Evolutionary conservation across 2,113 vertebrate species (phyloP), one percentile per base, ranked within the genome.

Genomic region (Heterochromis multidens): DNA sequence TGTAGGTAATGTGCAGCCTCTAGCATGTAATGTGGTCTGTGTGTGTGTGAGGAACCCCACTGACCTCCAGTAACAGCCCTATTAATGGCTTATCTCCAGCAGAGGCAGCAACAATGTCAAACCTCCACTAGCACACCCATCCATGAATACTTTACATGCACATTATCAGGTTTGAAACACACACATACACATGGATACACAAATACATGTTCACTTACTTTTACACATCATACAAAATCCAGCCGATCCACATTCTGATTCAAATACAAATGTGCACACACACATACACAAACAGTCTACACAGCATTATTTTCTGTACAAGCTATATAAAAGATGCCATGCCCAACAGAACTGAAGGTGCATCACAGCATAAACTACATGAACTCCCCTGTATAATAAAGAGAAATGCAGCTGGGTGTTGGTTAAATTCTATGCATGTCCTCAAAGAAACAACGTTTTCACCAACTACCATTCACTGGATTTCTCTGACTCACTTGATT

Each of bases 1-100:
- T 70, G 84, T 82, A 82, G 90, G 49, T 94, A 93, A 94, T 92
- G 88, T 90, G 92, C 78, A 92, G 89, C 85, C 88, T 89, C 87
- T 81, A 78, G 91, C 86, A 90, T 92, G 90, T 87, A 82, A 87
- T 91, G 79, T 88, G 83, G 81, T 89, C 56, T 70, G 70, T 77
- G 61, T 70, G 82, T 77, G 83, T 81, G 88, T 81, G 85, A 31
- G 79, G 83, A 87, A 87, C 77, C 60, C 17, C 83, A 61, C 62
- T 92, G 85, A 93, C 93, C 89, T 89, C 54, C 76, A 84, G 60
- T 85, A 88, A 92, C 81, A 79, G 84, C 49, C 76, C 82, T 80
- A 91, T 93, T 92, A 93, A 91, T 81, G 90, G 82, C 84, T 91
- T 87, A 89, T 89, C 84, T 93, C 88, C 85, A 86, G 84, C 89